Percentiles rank a stretch among this genome's conserved stretches.
Evolutionary conservation across 2,797 vertebrate species (phyloP).

Genomic region (Artibeus lituratus): DNA sequence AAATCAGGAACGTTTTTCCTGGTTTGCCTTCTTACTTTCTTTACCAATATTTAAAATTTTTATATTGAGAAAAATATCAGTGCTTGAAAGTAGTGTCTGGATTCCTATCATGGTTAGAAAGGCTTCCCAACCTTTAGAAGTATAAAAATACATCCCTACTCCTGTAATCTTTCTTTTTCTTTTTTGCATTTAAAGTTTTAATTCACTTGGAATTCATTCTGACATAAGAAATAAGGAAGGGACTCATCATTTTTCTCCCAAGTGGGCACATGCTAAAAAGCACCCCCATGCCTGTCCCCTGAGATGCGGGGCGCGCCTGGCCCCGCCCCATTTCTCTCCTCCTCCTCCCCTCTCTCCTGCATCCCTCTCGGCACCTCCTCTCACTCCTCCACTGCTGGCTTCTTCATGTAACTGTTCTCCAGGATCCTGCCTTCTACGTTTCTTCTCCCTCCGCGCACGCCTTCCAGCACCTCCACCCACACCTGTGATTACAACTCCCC

Average conservation of each 20-base stretch:
- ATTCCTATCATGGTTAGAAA: neutral
- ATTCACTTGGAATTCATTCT: neutral
- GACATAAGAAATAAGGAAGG: neutral
- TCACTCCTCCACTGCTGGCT: neutral
- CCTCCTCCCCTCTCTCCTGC: accelerated
- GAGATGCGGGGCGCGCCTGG: accelerated
- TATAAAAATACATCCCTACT: constrained; percentile 6
- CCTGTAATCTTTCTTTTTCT: neutral
- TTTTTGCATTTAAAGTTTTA: constrained; percentile 1
- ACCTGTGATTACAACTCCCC: neutral
- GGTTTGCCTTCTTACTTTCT: neutral
- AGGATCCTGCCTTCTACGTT: neutral
- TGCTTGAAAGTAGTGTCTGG: constrained; percentile 3
- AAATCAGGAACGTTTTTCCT: neutral
- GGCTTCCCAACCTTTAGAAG: neutral
- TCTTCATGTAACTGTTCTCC: neutral
- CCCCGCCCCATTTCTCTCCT: neutral
- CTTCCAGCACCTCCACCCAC: neutral
- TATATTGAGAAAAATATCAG: constrained; percentile 2
- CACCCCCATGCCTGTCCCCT: neutral
- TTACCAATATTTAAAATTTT: neutral
- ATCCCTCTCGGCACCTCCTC: neutral
- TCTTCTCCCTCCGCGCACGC: neutral
- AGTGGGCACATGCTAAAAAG: neutral
- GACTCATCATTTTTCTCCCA: neutral